Base-by-base conservation (phyloP, 92 coral and sea anemone species). In the Paramuricea clavata region DNA sequence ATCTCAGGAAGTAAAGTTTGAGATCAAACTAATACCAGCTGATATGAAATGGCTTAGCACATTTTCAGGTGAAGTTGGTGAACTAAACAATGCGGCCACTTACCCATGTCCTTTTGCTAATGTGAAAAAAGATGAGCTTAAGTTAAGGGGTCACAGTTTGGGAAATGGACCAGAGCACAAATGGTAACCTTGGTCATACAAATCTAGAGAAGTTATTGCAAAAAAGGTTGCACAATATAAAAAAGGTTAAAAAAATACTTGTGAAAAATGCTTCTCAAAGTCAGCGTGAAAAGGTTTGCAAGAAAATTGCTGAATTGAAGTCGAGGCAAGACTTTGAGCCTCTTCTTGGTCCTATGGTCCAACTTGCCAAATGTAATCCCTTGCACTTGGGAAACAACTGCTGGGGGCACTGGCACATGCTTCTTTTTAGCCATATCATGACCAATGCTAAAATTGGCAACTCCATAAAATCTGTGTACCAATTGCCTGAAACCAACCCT, bases 71-170 rank as follows among this genome's bases (percentile, higher is more conserved):
- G 92, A 92, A 32, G 17, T 90, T 68, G 92, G 94, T 22, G 92
- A 92, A 32, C 23, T 90, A 49, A 87, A 74, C 34, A 92, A 92
- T 70, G 68, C 91, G 19, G 86, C 91, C 49, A 76, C 60, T 23
- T 92, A 92, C 64, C 89, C 87, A 59, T 84, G 83, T 65, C 81
- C 93, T 44, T 93, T 90, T 87, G 93, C 93, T 59, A 93, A 92
- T 88, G 92, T 87, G 12, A 75, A 16, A 28, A 50, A 42, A 32
- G 76, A 85, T 72, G 90, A 69, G 34, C 23, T 85, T 76, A 39
- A 52, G 47, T 86, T 47, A 26, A 81, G 86, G 77, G 92, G 90
- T 74, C 31, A 44, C 41, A 89, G 70, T 30, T 12, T 89, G 68
- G 90, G 92, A 6, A 76, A 54, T 91, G 81, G 81, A 27, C 41